Evolutionary conservation across 1,140 invertebrate genomes (phyloP).

Genomic region (Archegozetes longisetosus): DNA sequence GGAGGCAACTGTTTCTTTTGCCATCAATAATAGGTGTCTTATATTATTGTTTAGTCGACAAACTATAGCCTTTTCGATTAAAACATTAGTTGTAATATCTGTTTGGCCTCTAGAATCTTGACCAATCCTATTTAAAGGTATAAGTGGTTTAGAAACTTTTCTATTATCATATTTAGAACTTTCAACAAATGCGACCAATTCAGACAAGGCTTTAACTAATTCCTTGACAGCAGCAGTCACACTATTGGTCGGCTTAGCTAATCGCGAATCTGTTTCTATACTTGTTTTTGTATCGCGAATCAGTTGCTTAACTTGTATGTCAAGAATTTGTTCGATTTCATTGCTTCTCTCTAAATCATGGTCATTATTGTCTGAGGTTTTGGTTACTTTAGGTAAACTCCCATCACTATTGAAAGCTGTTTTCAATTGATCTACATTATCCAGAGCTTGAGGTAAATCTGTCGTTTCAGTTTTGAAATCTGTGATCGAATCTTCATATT

Average conservation of each 20-base stretch:
- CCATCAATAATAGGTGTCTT: constrained; percentile 25
- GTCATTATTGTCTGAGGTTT: constrained; percentile 66
- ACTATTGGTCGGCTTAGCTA: constrained; percentile 70
- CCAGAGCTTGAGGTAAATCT: constrained; percentile 73
- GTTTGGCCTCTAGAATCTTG: constrained; percentile 64
- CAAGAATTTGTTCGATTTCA: constrained; percentile 74
- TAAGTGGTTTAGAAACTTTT: constrained; percentile 63
- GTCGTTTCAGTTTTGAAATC: constrained; percentile 67
- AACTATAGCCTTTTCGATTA: constrained; percentile 57
- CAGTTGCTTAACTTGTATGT: constrained; percentile 37
- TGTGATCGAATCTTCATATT: constrained; percentile 38
- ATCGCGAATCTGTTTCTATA: constrained; percentile 68
- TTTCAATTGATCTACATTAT: constrained; percentile 78
- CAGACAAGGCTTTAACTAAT: constrained; percentile 84
- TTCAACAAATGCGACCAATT: constrained; percentile 81
- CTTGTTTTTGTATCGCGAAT: constrained; percentile 59
- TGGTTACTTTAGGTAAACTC: constrained; percentile 33
- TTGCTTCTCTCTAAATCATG: constrained; percentile 85
- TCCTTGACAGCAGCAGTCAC: constrained; percentile 78
- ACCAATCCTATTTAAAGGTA: constrained; percentile 63
- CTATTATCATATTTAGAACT: constrained; percentile 71
- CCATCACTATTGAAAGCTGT: constrained; percentile 27
- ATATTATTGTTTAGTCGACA: constrained; percentile 44
- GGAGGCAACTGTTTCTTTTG: constrained; percentile 74
- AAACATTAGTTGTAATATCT: constrained; percentile 65